phyloP scores from a whole-genome alignment of 2,888 invertebrate genomes.

The Orthosia cruda region DNA sequence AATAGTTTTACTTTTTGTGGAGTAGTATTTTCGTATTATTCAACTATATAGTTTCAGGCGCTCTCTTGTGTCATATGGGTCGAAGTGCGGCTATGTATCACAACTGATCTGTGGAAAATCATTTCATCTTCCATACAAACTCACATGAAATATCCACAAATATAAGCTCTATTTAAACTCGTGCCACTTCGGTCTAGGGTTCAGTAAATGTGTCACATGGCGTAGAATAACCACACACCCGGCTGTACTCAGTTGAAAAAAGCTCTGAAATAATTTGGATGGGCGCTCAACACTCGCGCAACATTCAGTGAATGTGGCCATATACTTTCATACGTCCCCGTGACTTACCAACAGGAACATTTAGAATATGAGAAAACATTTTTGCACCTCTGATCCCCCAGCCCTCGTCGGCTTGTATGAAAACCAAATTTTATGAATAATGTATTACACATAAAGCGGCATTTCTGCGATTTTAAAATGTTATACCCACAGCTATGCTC shows the following conservation, averaged over 20 bases:
- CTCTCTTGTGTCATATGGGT: not conserved
- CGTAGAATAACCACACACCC: slow-evolving; percentile 34
- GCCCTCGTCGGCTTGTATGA: slow-evolving; percentile 66
- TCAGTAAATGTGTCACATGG: slow-evolving; percentile 26
- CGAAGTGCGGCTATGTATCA: not conserved
- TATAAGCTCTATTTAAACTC: slow-evolving; percentile 4
- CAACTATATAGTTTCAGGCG: not conserved
- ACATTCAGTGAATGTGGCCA: slow-evolving; percentile 49
- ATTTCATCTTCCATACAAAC: not conserved
- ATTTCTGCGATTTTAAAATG: slow-evolving; percentile 72
- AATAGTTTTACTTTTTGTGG: slow-evolving; percentile 22
- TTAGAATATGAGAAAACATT: slow-evolving; percentile 70
- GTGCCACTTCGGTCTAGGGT: not conserved
- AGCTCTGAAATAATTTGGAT: slow-evolving; percentile 51
- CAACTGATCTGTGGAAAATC: not conserved
- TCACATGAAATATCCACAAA: not conserved
- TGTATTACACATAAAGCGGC: slow-evolving; percentile 73
- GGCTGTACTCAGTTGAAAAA: slow-evolving; percentile 26
- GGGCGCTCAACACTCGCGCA: slow-evolving; percentile 37
- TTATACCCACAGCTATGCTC: slow-evolving; percentile 16
- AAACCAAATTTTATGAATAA: slow-evolving; percentile 82
- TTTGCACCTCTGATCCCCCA: slow-evolving; percentile 75
- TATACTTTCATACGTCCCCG: slow-evolving; percentile 46
- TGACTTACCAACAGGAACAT: slow-evolving; percentile 43
- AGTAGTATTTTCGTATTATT: not conserved